phyloP scores from a whole-genome alignment of 2,888 invertebrate genomes.

The Sarcophaga variegata region DNA sequence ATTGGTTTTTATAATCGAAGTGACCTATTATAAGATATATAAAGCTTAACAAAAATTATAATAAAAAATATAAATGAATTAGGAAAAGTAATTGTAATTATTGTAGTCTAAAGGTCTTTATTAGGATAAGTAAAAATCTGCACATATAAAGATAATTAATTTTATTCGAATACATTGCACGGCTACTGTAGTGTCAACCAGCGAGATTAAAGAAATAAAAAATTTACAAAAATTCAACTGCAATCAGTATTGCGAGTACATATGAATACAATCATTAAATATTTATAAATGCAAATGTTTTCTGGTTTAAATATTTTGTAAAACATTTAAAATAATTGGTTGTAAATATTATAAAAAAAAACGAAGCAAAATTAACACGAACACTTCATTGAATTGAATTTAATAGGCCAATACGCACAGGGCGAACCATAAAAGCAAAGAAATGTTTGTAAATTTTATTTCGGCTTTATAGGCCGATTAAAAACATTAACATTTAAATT shows the following conservation, averaged over 20 bases:
- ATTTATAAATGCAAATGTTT: conserved; percentile 42
- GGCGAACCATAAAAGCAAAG: no score
- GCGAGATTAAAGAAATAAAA: not conserved
- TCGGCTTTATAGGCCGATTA: no score
- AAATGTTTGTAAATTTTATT: no score
- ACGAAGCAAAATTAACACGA: no score
- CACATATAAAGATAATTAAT: conserved; percentile 10
- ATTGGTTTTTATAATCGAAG: not conserved
- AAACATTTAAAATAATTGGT: conserved; percentile 30
- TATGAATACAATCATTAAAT: conserved; percentile 28
- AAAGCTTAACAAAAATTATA: no score
- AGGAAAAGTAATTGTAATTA: not conserved
- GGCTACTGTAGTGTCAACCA: not conserved
- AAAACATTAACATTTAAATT: no score
- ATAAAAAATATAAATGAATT: not conserved
- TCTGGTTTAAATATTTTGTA: conserved; percentile 30
- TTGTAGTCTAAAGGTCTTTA: not conserved
- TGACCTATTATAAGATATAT: not conserved
- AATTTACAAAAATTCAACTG: not conserved
- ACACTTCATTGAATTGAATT: no score
- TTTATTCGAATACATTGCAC: conserved; percentile 14
- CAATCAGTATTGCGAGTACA: not conserved
- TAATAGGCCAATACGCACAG: no score
- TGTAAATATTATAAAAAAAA: not conserved
- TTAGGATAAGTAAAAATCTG: not conserved